Percentiles rank a stretch among this genome's conserved stretches.
These are phyloP conservation scores for Catocala sponsa DNA, from an alignment of 2,888 invertebrate species.

Conservation along the genomic window DNA sequence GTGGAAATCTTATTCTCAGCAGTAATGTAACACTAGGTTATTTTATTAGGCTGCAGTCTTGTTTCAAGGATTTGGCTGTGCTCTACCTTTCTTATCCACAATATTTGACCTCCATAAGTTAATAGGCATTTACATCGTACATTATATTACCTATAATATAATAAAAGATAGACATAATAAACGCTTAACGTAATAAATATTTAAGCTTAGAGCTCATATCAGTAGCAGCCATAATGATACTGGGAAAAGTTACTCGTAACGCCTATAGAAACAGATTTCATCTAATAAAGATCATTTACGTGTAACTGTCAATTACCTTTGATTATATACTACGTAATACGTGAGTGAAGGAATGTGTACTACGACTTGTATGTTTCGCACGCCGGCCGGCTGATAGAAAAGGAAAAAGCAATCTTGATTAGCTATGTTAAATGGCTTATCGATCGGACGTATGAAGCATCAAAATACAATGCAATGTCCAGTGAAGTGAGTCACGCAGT, in stretches of 20 bases:
- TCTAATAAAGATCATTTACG: conserved; percentile 30
- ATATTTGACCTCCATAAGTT: too few species aligned
- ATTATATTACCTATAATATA: too few species aligned
- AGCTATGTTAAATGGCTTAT: conserved; percentile 33
- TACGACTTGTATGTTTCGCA: conserved; percentile 2
- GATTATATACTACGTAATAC: conserved; percentile 18
- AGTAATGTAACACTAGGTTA: too few species aligned
- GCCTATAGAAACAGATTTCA: conserved; percentile 25
- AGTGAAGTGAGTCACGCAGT: conserved; percentile 67
- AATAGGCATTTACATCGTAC: too few species aligned
- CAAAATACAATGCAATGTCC: conserved; percentile 42
- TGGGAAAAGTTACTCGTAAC: conserved; percentile 16
- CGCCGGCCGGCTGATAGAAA: conserved; percentile 10
- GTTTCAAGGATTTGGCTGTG: too few species aligned
- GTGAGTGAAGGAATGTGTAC: background rate
- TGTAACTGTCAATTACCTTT: conserved; percentile 29
- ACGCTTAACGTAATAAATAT: too few species aligned
- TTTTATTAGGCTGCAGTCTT: too few species aligned
- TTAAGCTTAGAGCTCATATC: background rate
- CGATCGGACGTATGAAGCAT: conserved; percentile 22
- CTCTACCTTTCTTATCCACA: too few species aligned
- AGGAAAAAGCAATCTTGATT: conserved; percentile 33
- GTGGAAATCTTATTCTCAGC: too few species aligned
- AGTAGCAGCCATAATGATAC: conserved; percentile 18
- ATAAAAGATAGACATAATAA: too few species aligned